These are phyloP conservation scores for Corythornis vintsioides DNA, from an alignment of 2,113 vertebrate genomes.

Conservation along the genomic window DNA sequence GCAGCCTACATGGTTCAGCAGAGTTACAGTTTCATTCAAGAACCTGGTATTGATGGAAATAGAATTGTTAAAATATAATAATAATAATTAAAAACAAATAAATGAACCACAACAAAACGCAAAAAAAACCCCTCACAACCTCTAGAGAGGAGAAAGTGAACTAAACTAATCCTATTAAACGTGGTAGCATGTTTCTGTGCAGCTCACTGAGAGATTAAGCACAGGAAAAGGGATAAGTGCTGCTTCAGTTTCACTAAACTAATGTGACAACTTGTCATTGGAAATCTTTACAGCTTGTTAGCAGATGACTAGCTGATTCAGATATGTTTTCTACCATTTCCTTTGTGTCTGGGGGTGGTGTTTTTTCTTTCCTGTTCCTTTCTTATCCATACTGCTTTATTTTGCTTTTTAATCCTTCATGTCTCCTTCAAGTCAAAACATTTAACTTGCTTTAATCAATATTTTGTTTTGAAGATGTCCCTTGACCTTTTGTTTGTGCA, in stretches of 20 bases:
- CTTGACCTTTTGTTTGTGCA: conserved; percentile 73
- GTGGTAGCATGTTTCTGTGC: conserved; percentile 80
- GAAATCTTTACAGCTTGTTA: conserved; percentile 86
- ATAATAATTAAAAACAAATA: background rate
- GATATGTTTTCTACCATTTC: conserved; percentile 78
- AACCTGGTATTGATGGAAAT: conserved; percentile 59
- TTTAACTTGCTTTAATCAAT: conserved; percentile 82
- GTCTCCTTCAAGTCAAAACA: conserved; percentile 85
- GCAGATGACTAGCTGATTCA: conserved; percentile 81
- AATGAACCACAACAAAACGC: background rate
- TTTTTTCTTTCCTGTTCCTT: conserved; percentile 78
- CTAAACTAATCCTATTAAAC: conserved; percentile 84
- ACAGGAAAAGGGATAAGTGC: conserved; percentile 82
- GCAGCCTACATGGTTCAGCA: background rate
- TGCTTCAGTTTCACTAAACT: conserved; percentile 87
- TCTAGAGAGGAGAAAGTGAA: conserved; percentile 75
- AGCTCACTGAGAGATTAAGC: conserved; percentile 79
- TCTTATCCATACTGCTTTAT: conserved; percentile 74
- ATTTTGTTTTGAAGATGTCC: conserved; percentile 80
- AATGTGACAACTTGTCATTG: conserved; percentile 87
- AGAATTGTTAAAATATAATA: conserved; percentile 69
- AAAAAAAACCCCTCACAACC: conserved; percentile 42
- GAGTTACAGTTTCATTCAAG: conserved; percentile 51
- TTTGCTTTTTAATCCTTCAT: conserved; percentile 79
- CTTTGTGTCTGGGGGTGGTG: conserved; percentile 72